Percentiles rank a stretch among this genome's conserved stretches.
phyloP scores from a whole-genome alignment of 1,140 invertebrate genomes.

The Reticulitermes speratus region DNA sequence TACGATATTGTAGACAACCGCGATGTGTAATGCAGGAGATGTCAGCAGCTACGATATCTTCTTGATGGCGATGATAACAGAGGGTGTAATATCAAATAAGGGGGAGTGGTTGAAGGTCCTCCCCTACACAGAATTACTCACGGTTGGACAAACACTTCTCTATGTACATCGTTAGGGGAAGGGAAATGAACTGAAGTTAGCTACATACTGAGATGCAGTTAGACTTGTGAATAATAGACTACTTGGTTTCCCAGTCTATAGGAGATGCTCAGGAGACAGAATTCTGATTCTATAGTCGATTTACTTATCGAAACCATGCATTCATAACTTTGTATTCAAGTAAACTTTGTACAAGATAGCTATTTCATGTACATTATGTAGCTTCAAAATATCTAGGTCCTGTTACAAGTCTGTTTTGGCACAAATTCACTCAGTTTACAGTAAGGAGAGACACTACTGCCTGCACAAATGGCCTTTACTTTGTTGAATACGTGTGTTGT shows the following conservation, averaged over 20 bases:
- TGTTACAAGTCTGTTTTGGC: no score
- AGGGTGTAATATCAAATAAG: neutral
- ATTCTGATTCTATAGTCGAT: neutral
- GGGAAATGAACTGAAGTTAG: neutral
- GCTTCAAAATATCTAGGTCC: no score
- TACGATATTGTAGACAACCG: no score
- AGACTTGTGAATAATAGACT: neutral
- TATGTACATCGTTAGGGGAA: neutral
- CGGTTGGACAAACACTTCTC: constrained; percentile 5
- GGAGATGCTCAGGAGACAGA: neutral
- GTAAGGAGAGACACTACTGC: no score
- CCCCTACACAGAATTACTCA: neutral
- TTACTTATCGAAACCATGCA: neutral
- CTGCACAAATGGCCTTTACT: no score
- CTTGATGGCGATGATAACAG: neutral
- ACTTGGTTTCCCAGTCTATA: neutral
- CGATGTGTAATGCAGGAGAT: neutral
- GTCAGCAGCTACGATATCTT: neutral
- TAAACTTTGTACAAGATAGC: neutral
- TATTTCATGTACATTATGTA: neutral
- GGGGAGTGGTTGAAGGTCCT: neutral
- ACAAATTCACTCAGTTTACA: no score
- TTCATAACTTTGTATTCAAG: neutral
- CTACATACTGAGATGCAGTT: neutral
- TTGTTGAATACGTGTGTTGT: no score